A percentile compares a stretch with the other conserved stretches of the same genome.
phyloP scores from a whole-genome alignment of 2,797 vertebrate species.

The Eupleurogrammus muticus region DNA sequence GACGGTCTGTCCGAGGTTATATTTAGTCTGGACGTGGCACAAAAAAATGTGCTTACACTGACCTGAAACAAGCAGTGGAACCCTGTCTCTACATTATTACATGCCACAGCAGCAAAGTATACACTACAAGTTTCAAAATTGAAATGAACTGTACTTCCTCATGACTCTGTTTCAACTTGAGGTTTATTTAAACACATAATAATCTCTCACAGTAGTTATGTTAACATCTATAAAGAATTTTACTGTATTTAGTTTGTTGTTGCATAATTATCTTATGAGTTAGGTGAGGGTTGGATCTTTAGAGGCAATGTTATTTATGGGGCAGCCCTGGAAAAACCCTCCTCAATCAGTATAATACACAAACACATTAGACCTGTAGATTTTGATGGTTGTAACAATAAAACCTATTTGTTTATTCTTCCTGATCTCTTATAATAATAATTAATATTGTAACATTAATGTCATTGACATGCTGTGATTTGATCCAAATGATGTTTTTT shows the following conservation, averaged over 20 bases:
- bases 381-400: neutral
- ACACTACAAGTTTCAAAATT: slow-evolving; percentile 18
- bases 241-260: neutral
- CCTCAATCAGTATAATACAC: neutral
- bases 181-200: neutral
- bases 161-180: neutral
- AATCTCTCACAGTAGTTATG: neutral
- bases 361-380: neutral
- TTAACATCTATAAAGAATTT: neutral
- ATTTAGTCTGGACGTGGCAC: slow-evolving; percentile 67
- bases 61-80: slow-evolving; percentile 48
- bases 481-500: neutral
- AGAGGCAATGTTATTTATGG: neutral
- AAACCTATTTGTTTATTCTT: neutral
- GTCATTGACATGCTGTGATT: neutral
- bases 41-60: slow-evolving; percentile 53
- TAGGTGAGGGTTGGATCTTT: neutral
- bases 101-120: slow-evolving; percentile 12
- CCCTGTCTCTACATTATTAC: slow-evolving; percentile 24
- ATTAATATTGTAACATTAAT: neutral
- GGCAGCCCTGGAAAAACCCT: neutral
- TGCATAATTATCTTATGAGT: neutral
- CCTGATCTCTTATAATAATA: neutral
- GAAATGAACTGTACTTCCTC: slow-evolving; percentile 3
- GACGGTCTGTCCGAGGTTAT: slow-evolving; percentile 61